Percentiles rank a stretch among this genome's conserved stretches.
Evolutionary conservation across 35 echinoderm and acorn worm species (phyloP).

Genomic region (Ophiothrix spiculata): DNA sequence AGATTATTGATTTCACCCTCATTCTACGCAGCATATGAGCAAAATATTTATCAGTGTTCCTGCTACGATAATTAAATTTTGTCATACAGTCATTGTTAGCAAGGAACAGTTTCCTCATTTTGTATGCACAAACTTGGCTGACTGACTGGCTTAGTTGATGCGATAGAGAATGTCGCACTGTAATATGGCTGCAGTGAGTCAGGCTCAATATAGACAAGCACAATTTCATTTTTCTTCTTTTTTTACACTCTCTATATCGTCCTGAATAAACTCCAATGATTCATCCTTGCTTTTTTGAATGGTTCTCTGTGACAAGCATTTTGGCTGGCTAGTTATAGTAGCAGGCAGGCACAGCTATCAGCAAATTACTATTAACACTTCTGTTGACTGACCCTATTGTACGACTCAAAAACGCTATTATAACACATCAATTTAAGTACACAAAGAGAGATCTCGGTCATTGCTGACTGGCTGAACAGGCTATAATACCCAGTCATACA

Average conservation of each 20-base stretch:
- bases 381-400: background rate
- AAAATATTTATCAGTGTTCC: slow-evolving; percentile 16
- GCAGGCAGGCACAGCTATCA: background rate
- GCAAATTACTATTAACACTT: background rate
- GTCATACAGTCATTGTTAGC: slow-evolving; percentile 3
- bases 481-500: too few species aligned
- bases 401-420: background rate
- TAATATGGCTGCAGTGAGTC: background rate
- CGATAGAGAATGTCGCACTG: background rate
- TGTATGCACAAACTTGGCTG: background rate
- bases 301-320: background rate
- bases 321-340: too few species aligned
- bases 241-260: too few species aligned
- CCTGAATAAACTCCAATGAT: too few species aligned
- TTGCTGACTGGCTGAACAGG: background rate
- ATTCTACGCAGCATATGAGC: background rate
- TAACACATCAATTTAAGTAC: slow-evolving; percentile 2
- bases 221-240: background rate
- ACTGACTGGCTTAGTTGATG: background rate
- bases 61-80: slow-evolving; percentile 9
- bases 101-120: slow-evolving; percentile 1
- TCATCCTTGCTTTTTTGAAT: slow-evolving; percentile 1
- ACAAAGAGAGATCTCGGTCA: slow-evolving; percentile 5
- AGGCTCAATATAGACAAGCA: background rate
- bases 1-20: slow-evolving; percentile 12